Conservation (phyloP, 1,140 invertebrate species). For the Hermatobates lingyangjiaoensis region DNA sequence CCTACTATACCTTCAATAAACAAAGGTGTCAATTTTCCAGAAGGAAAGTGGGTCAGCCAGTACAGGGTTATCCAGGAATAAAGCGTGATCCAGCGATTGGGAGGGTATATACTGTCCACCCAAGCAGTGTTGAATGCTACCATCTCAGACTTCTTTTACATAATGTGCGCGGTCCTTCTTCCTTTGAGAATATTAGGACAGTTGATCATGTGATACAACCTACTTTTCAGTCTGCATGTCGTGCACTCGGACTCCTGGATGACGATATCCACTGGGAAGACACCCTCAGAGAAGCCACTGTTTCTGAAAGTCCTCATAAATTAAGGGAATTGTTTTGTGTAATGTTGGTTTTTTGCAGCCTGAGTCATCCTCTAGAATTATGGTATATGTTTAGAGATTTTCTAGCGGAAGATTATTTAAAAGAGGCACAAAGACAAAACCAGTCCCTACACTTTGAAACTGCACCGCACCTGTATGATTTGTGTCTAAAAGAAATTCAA, state of each 20-base stretch:
- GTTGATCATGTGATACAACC: slow-evolving; percentile 18
- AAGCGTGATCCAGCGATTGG: slow-evolving; percentile 9
- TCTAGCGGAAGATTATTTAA: no score
- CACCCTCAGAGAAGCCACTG: background rate
- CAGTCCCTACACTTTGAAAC: no score
- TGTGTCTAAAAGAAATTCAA: no score
- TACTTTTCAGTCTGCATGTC: slow-evolving; percentile 20
- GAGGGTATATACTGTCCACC: slow-evolving; percentile 15
- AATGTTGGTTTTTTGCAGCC: background rate
- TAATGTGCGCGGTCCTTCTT: slow-evolving; percentile 16
- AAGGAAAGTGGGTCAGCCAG: background rate
- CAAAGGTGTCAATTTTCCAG: background rate
- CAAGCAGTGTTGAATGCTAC: background rate
- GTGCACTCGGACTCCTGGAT: slow-evolving; percentile 22
- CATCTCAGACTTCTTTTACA: background rate
- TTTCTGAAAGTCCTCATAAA: background rate
- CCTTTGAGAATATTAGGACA: slow-evolving; percentile 23
- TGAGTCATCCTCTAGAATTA: background rate
- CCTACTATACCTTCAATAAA: background rate
- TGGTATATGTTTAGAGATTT: background rate
- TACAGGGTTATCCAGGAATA: slow-evolving; percentile 2
- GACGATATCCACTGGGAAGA: slow-evolving; percentile 23
- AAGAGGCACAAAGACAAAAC: no score
- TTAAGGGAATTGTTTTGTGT: background rate
- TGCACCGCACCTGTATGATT: no score